Evolutionary conservation across 2,113 vertebrate species (phyloP).

Genomic region (Nipponia nippon): DNA sequence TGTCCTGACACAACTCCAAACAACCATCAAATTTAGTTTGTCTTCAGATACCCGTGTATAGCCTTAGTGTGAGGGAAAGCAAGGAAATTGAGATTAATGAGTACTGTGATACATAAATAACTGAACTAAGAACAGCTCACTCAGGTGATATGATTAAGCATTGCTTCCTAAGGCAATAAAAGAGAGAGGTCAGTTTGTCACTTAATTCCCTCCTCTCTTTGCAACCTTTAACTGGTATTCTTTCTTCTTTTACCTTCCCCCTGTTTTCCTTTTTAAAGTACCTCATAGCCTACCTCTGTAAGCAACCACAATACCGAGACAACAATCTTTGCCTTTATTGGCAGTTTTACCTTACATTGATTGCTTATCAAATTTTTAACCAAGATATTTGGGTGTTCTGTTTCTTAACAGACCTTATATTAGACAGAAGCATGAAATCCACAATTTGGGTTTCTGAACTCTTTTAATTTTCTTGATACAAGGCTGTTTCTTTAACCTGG

Average conservation of each 20-base stretch:
- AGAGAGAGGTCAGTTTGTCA: background rate
- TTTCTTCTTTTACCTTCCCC: background rate
- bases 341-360: background rate
- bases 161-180: background rate
- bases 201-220: background rate
- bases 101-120: background rate
- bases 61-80: background rate
- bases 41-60: background rate
- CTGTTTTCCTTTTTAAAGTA: background rate
- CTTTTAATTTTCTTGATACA: background rate
- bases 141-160: background rate
- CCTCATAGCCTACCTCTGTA: background rate
- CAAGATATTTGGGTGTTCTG: background rate
- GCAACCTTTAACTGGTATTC: background rate
- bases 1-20: background rate
- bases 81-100: background rate
- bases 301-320: background rate
- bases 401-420: background rate
- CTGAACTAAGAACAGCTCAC: background rate
- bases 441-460: background rate
- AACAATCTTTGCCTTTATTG: background rate
- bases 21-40: background rate
- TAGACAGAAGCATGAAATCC: background rate
- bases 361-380: background rate
- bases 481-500: background rate